phyloP scores from a whole-genome alignment of 1,140 invertebrate species.

The Drosophila mayri region DNA sequence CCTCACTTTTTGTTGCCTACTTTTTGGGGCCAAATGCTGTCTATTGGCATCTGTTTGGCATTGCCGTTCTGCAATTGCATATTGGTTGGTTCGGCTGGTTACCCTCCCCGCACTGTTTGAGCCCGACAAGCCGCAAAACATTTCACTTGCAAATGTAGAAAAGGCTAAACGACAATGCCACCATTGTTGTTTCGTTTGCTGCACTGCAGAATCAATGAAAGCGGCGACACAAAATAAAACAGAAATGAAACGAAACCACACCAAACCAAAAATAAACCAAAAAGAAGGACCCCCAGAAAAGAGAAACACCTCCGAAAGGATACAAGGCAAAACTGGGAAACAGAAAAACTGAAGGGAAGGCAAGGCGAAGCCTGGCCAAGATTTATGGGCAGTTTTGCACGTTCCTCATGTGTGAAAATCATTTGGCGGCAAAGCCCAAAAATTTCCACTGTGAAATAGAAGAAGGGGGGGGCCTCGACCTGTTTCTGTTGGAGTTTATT shows the following conservation, averaged over 20 bases:
- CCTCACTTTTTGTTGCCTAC: conserved; percentile 28
- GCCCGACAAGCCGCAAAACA: conserved; percentile 69
- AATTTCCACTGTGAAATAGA: neutral
- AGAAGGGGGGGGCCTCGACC: conserved; percentile 1
- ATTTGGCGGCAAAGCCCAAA: conserved; percentile 63
- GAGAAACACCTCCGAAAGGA: conserved; percentile 26
- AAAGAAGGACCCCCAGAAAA: conserved; percentile 21
- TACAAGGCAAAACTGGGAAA: neutral
- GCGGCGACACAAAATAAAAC: conserved; percentile 23
- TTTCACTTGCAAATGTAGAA: conserved; percentile 75
- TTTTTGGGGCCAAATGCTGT: conserved; percentile 37
- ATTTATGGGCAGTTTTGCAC: conserved; percentile 79
- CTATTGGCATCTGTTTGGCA: conserved; percentile 52
- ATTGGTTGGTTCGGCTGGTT: conserved; percentile 54
- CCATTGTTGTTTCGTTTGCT: conserved; percentile 51
- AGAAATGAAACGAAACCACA: conserved; percentile 3
- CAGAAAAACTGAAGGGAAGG: conserved; percentile 12
- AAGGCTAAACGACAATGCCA: conserved; percentile 64
- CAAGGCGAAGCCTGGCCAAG: conserved; percentile 29
- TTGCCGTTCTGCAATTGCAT: conserved; percentile 65
- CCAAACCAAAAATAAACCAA: conserved; percentile 4
- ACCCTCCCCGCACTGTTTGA: conserved; percentile 28
- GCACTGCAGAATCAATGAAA: conserved; percentile 71
- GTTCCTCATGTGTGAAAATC: conserved; percentile 81
- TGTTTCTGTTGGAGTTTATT: conserved; percentile 70